Percentiles rank a stretch among this genome's conserved stretches.
These are phyloP conservation scores for Bufotes viridis DNA, from an alignment of 2,797 vertebrate species.

Conservation along the genomic window DNA sequence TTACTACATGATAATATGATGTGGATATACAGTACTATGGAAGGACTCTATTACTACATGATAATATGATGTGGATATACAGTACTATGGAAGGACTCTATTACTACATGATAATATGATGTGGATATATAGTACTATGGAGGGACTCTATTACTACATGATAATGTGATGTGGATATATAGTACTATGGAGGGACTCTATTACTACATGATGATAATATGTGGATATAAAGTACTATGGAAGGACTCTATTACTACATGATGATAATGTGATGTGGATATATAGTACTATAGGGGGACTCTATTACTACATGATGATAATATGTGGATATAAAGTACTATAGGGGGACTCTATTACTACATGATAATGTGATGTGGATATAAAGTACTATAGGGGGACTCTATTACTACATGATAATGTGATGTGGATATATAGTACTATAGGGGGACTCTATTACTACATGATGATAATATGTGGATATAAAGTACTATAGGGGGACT, in stretches of 20 bases:
- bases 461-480: neutral
- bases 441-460: neutral
- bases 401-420: neutral
- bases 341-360: no score
- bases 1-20: no score
- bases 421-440: neutral
- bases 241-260: no score
- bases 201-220: no score
- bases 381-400: neutral
- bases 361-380: no score
- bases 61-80: neutral
- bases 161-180: neutral
- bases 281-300: no score
- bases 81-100: neutral
- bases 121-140: neutral
- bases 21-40: no score
- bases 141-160: neutral
- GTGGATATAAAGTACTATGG: neutral
- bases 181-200: no score
- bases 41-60: neutral
- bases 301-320: no score
- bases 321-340: no score
- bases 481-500: neutral
- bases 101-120: neutral
- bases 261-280: no score